Evolutionary conservation across 2,888 invertebrate species (phyloP).

Genomic region (Willowsia nigromaculata): DNA sequence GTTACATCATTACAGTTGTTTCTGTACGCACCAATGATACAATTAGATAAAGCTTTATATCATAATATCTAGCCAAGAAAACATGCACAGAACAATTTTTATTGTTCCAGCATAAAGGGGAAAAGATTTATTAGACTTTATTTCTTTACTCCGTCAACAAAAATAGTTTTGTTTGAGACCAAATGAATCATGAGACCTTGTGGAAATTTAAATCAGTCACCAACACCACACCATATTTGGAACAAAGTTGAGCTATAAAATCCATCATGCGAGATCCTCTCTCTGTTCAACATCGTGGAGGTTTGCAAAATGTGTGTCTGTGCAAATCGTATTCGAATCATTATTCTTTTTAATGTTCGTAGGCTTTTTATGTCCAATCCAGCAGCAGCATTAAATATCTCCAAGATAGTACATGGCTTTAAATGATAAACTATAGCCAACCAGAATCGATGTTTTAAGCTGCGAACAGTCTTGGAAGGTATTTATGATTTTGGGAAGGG

Average conservation of each 20-base stretch:
- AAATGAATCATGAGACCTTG: background rate
- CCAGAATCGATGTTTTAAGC: too few species aligned
- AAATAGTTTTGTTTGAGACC: background rate
- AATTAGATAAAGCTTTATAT: too few species aligned
- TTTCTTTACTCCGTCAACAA: background rate
- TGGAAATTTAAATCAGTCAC: constrained; percentile 34
- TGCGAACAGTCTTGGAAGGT: too few species aligned
- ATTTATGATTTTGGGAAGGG: too few species aligned
- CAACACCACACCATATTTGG: constrained; percentile 24
- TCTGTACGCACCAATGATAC: too few species aligned
- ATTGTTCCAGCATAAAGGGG: background rate
- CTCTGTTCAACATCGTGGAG: background rate
- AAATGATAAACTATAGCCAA: too few species aligned
- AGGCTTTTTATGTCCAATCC: too few species aligned
- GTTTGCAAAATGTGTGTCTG: background rate
- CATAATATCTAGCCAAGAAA: background rate
- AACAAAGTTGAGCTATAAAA: background rate
- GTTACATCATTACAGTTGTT: too few species aligned
- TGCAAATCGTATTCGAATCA: background rate
- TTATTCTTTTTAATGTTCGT: too few species aligned
- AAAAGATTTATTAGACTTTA: background rate
- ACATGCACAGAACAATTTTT: too few species aligned
- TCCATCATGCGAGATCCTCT: background rate
- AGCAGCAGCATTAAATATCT: too few species aligned
- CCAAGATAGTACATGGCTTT: too few species aligned